A percentile compares a stretch with the other conserved stretches of the same genome.
Conservation (phyloP, 2,797 vertebrate species). For the Manis javanica region DNA sequence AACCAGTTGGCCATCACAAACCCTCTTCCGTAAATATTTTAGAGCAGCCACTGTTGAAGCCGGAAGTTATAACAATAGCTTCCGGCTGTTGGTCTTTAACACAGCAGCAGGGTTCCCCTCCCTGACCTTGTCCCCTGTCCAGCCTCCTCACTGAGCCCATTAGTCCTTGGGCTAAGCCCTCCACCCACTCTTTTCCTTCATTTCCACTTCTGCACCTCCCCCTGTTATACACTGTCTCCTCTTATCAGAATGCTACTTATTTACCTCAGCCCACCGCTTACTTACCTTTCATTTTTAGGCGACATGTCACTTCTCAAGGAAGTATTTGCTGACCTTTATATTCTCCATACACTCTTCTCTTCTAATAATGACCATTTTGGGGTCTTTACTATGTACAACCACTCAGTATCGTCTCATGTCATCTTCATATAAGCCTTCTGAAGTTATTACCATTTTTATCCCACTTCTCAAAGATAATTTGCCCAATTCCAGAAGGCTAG, state of each 20-base stretch:
- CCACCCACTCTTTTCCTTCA: not conserved
- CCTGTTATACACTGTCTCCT: not conserved
- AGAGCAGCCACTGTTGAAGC: not conserved
- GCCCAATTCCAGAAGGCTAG: not conserved
- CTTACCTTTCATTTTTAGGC: not conserved
- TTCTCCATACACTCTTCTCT: not conserved
- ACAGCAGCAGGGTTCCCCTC: not conserved
- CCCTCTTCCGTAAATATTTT: not conserved
- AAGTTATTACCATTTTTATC: not conserved
- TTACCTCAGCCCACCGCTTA: not conserved
- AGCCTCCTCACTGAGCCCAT: rapidly evolving
- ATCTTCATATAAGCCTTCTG: not conserved
- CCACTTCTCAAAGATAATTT: not conserved
- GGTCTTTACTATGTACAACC: not conserved
- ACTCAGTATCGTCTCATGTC: not conserved
- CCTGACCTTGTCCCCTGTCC: too few species aligned
- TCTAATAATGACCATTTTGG: not conserved
- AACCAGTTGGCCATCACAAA: not conserved
- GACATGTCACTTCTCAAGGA: rapidly evolving
- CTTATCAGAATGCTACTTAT: not conserved
- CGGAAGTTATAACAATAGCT: not conserved
- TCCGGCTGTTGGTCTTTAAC: not conserved
- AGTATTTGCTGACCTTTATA: not conserved
- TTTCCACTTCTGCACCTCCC: not conserved
- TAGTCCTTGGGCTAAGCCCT: not conserved